Evolutionary conservation across 2,888 invertebrate species (phyloP).

Genomic region (Sphecodes monilicornis): DNA sequence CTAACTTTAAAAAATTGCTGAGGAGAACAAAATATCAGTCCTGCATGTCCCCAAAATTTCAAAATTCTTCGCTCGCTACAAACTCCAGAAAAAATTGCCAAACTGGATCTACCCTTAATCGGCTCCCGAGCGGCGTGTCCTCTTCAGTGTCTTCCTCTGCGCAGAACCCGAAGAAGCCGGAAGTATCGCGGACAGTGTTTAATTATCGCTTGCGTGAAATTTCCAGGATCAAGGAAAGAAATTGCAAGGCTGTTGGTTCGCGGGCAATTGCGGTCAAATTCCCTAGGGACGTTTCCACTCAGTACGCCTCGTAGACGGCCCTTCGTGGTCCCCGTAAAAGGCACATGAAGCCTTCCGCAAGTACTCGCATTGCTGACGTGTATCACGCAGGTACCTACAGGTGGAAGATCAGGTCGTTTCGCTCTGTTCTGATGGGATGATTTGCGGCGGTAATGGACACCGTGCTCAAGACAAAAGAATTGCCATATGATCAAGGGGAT

Average conservation of each 20-base stretch:
- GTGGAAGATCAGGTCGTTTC: background rate
- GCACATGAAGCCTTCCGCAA: constrained; percentile 25
- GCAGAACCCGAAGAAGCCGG: background rate
- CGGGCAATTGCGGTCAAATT: constrained; percentile 19
- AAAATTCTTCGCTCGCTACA: background rate
- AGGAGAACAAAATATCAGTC: too few relatives aligned
- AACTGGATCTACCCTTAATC: background rate
- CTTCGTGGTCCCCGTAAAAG: constrained; percentile 22
- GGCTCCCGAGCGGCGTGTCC: background rate
- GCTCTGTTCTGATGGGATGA: constrained; percentile 10
- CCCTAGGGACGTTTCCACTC: constrained; percentile 16
- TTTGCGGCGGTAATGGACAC: constrained; percentile 28
- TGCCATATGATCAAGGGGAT: constrained; percentile 10
- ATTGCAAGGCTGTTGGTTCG: background rate
- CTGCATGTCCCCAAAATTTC: background rate
- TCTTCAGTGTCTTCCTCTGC: background rate
- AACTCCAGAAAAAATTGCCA: background rate
- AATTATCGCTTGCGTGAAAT: constrained; percentile 14
- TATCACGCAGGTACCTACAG: constrained; percentile 9
- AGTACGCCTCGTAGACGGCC: background rate
- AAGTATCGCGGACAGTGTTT: background rate
- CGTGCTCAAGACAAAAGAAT: constrained; percentile 24
- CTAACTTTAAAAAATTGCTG: background rate
- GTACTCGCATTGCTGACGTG: constrained; percentile 2
- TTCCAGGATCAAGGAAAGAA: background rate